Evolutionary conservation across 2,113 vertebrate genomes (phyloP).

Genomic region (Myrmophylax atrothorax): DNA sequence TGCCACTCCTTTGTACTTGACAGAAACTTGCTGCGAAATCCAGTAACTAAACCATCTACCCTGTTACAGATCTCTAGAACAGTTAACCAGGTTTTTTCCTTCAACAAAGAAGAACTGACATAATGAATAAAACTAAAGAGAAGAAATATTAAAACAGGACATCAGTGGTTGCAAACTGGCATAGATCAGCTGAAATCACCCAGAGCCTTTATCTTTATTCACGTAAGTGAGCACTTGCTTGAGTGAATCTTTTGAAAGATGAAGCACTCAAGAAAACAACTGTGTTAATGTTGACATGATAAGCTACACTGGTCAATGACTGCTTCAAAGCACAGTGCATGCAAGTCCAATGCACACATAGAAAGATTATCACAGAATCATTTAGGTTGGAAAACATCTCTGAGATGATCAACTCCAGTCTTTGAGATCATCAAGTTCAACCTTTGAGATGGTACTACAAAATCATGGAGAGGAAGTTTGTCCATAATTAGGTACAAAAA

Average conservation of each 20-base stretch:
- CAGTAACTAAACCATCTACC: neutral
- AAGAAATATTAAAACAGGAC: neutral
- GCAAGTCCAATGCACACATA: rapidly evolving
- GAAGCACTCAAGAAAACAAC: neutral
- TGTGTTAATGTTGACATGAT: neutral
- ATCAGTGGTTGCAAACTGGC: neutral
- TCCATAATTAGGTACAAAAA: neutral
- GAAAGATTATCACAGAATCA: neutral
- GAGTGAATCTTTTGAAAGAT: neutral
- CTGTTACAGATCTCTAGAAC: neutral
- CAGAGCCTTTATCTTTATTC: neutral
- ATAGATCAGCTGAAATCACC: neutral
- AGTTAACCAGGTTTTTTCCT: rapidly evolving
- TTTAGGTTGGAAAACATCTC: neutral
- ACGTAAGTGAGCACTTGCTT: neutral
- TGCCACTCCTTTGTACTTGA: neutral
- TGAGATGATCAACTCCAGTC: neutral
- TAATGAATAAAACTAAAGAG: neutral
- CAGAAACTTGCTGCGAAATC: neutral
- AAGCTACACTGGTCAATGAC: neutral
- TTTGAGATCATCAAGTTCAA: neutral
- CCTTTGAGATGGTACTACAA: neutral
- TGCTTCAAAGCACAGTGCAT: rapidly evolving
- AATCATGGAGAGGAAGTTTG: rapidly evolving
- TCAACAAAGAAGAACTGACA: neutral